Base-by-base conservation (phyloP, 1,140 invertebrate species). In the Papilio xuthus region DNA sequence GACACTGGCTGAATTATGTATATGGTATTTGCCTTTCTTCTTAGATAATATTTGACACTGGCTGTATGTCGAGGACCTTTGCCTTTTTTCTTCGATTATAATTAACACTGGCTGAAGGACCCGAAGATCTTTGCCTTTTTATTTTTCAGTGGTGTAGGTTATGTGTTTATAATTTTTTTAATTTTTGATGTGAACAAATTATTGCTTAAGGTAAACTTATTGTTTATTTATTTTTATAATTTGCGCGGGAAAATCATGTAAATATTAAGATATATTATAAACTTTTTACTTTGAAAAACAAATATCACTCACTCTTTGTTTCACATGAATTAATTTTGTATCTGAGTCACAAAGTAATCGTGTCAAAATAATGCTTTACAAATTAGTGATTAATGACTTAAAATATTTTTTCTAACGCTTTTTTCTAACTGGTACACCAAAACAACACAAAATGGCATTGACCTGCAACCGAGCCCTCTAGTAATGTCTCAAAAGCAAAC, bases 401-500 rank as follows among this genome's bases (percentile, higher is more conserved):
- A 44, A 73, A 73, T 9, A 44, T 6, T 23, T n/a, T 23, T 15
- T 50, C 20, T 18, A 37, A 20, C 8, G 50, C 44, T 41, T 76
- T 56, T 60, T 76, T 56, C 41, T 78, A 79, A 70, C 72, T 79
- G 72, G 80, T 74, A 71, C 74, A 75, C 80, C 56, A 79, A 78
- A 75, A 77, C 78, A 77, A 81, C 37, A 70, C 80, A 77, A 78
- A 78, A 79, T 77, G 77, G 79, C 74, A 81, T 81, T 83, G 79
- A 80, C 81, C 74, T 60, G 74, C 23, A 76, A 76, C 74, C 53
- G n/a, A 60, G 28, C 74, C 32, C 74, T 56, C 47, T 37, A 53
- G 50, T 56, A 37, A 53, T 8, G 26, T 75, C 28, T 47, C 41
- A 47, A 15, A 77, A 83, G 81, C 79, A 84, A 84, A 87, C 86